phyloP scores from a whole-genome alignment of 92 coral and sea anemone species.

The Parazoanthus atlanticus region DNA sequence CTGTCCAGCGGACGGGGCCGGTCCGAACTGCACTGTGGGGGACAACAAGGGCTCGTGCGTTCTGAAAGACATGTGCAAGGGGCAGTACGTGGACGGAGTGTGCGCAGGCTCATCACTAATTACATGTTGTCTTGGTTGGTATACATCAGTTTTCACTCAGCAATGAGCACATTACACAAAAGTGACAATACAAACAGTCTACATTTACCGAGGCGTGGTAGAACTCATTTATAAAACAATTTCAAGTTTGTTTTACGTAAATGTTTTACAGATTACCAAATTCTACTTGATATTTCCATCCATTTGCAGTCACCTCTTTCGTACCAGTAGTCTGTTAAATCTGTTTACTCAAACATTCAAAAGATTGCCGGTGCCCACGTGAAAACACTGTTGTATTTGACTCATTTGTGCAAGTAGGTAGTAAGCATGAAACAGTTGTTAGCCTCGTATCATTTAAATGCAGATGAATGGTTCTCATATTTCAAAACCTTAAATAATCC shows the following conservation, averaged over 20 bases:
- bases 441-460: background rate
- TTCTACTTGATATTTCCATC: too few species aligned
- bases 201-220: too few species aligned
- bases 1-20: conserved; percentile 62
- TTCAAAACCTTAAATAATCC: too few species aligned
- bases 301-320: too few species aligned
- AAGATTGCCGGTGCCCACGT: too few species aligned
- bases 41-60: conserved; percentile 53
- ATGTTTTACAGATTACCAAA: background rate
- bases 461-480: too few species aligned
- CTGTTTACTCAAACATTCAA: too few species aligned
- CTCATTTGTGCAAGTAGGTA: background rate
- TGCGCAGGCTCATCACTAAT: conserved; percentile 56
- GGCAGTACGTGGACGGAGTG: conserved; percentile 49
- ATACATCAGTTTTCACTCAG: background rate
- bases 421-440: background rate
- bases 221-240: background rate
- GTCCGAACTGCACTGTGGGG: conserved; percentile 53
- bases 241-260: background rate
- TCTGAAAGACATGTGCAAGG: conserved; percentile 58
- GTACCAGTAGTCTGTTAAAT: too few species aligned
- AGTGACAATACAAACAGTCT: background rate
- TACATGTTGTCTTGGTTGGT: conserved; percentile 71
- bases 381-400: too few species aligned
- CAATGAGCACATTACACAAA: background rate